Evolutionary conservation across 2,113 vertebrate species (phyloP).

Genomic region (Caranx melampygus): DNA sequence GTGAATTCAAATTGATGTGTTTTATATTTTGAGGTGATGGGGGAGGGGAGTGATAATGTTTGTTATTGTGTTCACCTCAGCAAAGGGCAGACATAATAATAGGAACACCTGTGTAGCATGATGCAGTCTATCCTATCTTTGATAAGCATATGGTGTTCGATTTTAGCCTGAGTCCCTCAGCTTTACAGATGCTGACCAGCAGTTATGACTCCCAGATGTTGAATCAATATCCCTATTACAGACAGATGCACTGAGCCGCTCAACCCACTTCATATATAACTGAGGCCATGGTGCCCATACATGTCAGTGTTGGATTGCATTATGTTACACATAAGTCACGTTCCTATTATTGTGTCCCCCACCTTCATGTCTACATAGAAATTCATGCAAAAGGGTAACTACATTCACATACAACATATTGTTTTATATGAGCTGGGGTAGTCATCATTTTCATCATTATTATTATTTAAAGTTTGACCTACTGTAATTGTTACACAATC

Average conservation of each 20-base stretch:
- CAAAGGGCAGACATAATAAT: conserved; percentile 13
- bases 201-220: not conserved
- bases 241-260: not conserved
- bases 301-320: not conserved
- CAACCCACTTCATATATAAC: not conserved
- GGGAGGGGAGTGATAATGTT: conserved; percentile 3
- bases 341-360: not conserved
- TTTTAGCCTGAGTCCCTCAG: not conserved
- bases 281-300: not conserved
- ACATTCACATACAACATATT: not conserved
- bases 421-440: too few relatives aligned
- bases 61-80: conserved; percentile 24
- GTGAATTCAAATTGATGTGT: conserved; percentile 54
- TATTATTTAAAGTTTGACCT: too few relatives aligned
- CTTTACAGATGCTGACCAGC: not conserved
- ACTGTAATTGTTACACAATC: too few relatives aligned
- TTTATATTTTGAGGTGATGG: conserved; percentile 10
- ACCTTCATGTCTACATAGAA: not conserved
- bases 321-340: not conserved
- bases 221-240: not conserved
- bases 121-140: not conserved
- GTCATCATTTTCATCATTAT: too few relatives aligned
- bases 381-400: not conserved
- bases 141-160: not conserved
- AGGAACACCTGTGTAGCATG: conserved; percentile 1